Evolutionary conservation across 2,797 vertebrate genomes (phyloP).

Genomic region (Tachyglossus aculeatus): DNA sequence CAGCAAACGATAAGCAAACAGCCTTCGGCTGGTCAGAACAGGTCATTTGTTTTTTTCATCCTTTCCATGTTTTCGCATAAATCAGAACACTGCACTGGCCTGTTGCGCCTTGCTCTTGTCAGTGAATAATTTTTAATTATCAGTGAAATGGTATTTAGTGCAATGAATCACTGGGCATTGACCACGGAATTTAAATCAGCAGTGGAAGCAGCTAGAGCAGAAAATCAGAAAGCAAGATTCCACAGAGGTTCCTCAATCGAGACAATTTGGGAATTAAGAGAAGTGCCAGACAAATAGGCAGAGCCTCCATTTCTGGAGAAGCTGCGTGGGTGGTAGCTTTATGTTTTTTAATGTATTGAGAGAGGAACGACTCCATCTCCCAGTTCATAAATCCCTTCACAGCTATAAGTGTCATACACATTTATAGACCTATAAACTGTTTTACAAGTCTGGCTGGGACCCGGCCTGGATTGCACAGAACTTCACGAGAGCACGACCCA

Average conservation of each 20-base stretch:
- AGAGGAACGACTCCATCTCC: conserved; percentile 36
- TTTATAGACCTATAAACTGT: conserved; percentile 64
- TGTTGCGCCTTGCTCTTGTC: conserved; percentile 42
- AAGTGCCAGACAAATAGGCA: background rate
- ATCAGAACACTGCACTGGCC: conserved; percentile 18
- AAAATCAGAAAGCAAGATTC: conserved; percentile 35
- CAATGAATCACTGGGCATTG: conserved; percentile 65
- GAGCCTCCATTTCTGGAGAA: background rate
- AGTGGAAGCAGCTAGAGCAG: conserved; percentile 24
- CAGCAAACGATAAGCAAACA: conserved; percentile 27
- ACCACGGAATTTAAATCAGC: conserved; percentile 51
- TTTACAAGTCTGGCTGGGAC: conserved; percentile 56
- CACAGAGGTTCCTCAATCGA: conserved; percentile 18
- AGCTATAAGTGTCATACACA: conserved; percentile 46
- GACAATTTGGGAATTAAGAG: conserved; percentile 48
- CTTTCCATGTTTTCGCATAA: conserved; percentile 39
- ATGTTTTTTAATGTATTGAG: background rate
- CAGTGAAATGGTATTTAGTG: conserved; percentile 59
- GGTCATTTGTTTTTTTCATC: conserved; percentile 59
- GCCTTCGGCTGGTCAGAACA: conserved; percentile 24
- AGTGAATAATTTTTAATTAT: conserved; percentile 50
- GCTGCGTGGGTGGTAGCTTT: conserved; percentile 10
- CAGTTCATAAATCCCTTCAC: conserved; percentile 65
- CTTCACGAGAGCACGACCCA: conserved; percentile 55
- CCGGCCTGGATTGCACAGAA: conserved; percentile 59